Percentiles rank a stretch among this genome's conserved stretches.
These are phyloP conservation scores for Drosophila novamexicana DNA, from an alignment of 1,140 invertebrate species.

Conservation along the genomic window DNA sequence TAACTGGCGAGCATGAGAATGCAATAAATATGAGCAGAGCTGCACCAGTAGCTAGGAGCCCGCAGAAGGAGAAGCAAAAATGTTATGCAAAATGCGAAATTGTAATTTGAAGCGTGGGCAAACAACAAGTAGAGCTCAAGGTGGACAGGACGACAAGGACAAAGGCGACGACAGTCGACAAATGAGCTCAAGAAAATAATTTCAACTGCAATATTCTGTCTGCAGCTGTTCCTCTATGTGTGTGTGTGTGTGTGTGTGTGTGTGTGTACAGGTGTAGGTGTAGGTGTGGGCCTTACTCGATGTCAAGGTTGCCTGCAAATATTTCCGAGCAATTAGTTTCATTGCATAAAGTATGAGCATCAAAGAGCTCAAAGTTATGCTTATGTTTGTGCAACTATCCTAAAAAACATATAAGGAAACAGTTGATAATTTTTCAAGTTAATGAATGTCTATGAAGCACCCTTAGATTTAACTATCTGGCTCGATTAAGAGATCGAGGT, in stretches of 20 bases:
- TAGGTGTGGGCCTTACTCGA: background rate
- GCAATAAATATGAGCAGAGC: constrained; percentile 57
- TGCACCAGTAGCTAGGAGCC: constrained; percentile 3
- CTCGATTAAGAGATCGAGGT: too few species aligned
- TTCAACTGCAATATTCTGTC: constrained; percentile 49
- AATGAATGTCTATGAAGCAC: too few species aligned
- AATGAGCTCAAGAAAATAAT: constrained; percentile 61
- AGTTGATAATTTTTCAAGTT: too few species aligned
- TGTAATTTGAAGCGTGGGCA: constrained; percentile 24
- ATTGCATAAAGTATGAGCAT: constrained; percentile 5
- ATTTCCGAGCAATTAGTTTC: constrained; percentile 24
- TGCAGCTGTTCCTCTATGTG: constrained; percentile 8
- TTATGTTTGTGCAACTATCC: too few species aligned
- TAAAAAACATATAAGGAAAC: too few species aligned
- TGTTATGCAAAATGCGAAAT: constrained; percentile 24
- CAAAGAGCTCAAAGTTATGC: constrained; percentile 13
- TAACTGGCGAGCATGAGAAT: constrained; percentile 42
- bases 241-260: background rate
- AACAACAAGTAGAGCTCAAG: constrained; percentile 25
- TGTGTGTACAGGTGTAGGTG: background rate
- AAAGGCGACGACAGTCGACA: constrained; percentile 47
- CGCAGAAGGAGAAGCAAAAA: constrained; percentile 7
- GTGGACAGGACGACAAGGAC: constrained; percentile 35
- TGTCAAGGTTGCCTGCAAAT: constrained; percentile 3
- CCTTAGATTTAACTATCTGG: too few species aligned